Percentiles rank a stretch among this genome's conserved stretches.
Evolutionary conservation across 2,888 invertebrate genomes (phyloP).

Genomic region (Apomyelois bistriatella): DNA sequence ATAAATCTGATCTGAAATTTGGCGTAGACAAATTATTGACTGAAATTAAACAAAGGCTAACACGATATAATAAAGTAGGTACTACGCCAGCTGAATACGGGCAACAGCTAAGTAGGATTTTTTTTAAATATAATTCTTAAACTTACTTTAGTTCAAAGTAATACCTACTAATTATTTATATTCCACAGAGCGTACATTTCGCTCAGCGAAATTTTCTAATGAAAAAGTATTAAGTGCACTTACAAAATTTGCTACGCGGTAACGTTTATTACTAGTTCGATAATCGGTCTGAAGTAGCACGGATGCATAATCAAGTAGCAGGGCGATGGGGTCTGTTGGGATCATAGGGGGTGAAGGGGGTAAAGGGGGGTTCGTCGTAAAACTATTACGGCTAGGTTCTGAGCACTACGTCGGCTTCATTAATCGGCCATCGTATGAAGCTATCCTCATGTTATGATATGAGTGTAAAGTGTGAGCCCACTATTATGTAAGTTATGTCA

Average conservation of each 20-base stretch:
- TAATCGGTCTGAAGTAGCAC: slow-evolving; percentile 71
- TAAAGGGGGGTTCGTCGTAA: slow-evolving; percentile 50
- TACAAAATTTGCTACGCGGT: slow-evolving; percentile 46
- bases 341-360: slow-evolving; percentile 33
- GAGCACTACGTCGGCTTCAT: slow-evolving; percentile 70
- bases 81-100: too few species aligned
- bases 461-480: slow-evolving; percentile 49
- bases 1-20: too few species aligned
- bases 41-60: too few species aligned
- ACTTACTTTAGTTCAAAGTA: background rate
- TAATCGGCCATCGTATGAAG: slow-evolving; percentile 76
- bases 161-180: slow-evolving; percentile 8
- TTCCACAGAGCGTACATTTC: slow-evolving; percentile 5
- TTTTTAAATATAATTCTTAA: too few species aligned
- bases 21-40: too few species aligned
- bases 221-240: slow-evolving; percentile 25
- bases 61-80: too few species aligned
- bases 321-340: slow-evolving; percentile 59
- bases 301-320: slow-evolving; percentile 75
- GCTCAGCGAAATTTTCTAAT: slow-evolving; percentile 15
- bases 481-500: slow-evolving; percentile 29
- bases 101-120: too few species aligned
- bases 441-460: slow-evolving; percentile 68
- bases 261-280: slow-evolving; percentile 74
- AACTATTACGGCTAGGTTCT: slow-evolving; percentile 75